These are phyloP conservation scores for Drosophila phalerata DNA, from an alignment of 2,888 invertebrate genomes.

Conservation along the genomic window DNA sequence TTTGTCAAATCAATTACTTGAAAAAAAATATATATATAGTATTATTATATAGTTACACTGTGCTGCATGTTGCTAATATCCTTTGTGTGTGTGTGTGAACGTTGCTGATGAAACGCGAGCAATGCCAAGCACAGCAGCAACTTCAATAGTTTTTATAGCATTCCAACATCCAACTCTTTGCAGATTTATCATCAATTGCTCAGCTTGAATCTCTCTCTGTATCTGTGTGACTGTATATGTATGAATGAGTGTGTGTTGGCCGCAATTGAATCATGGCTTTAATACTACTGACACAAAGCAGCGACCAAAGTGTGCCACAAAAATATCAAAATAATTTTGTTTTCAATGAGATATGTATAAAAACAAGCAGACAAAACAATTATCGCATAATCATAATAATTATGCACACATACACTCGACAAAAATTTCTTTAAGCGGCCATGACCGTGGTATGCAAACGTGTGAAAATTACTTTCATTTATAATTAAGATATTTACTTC, in stretches of 20 bases:
- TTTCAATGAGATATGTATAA: slow-evolving; percentile 2
- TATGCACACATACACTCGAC: background rate
- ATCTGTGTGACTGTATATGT: background rate
- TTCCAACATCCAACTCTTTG: slow-evolving; percentile 11
- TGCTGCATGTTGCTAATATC: slow-evolving; percentile 24
- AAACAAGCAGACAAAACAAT: slow-evolving; percentile 14
- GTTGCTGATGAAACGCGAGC: slow-evolving; percentile 22
- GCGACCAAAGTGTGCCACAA: slow-evolving; percentile 26
- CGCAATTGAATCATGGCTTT: slow-evolving; percentile 52
- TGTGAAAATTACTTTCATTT: slow-evolving; percentile 40
- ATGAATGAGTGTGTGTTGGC: slow-evolving; percentile 22
- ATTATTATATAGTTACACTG: slow-evolving; percentile 19
- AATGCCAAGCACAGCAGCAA: slow-evolving; percentile 37
- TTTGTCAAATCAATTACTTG: background rate
- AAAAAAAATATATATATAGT: background rate
- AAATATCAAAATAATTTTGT: slow-evolving; percentile 5
- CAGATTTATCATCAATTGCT: slow-evolving; percentile 49
- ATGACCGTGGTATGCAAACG: slow-evolving; percentile 29
- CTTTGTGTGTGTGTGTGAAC: slow-evolving; percentile 26
- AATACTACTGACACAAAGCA: slow-evolving; percentile 18
- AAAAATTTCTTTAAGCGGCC: slow-evolving; percentile 1
- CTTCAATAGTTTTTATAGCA: slow-evolving; percentile 54
- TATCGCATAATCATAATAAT: slow-evolving; percentile 31
- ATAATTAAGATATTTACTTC: background rate
- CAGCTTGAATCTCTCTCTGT: slow-evolving; percentile 18